Percentiles rank a stretch among this genome's conserved stretches.
These are phyloP conservation scores for Drosophila repleta DNA, from an alignment of 1,140 invertebrate genomes.

Conservation along the genomic window DNA sequence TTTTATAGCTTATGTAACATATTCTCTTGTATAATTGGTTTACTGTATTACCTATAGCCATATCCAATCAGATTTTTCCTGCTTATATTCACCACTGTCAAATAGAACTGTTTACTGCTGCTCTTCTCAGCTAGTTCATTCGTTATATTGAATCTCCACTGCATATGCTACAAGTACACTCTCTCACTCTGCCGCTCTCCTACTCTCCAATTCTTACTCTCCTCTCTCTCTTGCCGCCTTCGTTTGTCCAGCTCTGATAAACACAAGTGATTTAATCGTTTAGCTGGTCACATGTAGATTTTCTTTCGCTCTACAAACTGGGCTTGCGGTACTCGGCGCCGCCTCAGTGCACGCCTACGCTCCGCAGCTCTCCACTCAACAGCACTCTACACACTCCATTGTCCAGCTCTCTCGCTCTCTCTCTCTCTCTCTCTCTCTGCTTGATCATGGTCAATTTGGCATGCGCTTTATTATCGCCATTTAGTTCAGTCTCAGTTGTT, in stretches of 20 bases:
- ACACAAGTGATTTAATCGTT: conserved; percentile 30
- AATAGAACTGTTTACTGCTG: neutral
- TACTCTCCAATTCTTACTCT: neutral
- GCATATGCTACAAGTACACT: neutral
- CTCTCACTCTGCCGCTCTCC: neutral
- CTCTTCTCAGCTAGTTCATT: neutral
- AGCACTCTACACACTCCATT: neutral
- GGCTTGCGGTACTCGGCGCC: conserved; percentile 64
- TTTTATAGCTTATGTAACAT: no score
- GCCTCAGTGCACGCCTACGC: conserved; percentile 55
- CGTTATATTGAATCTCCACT: neutral
- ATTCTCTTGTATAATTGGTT: no score
- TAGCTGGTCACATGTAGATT: conserved; percentile 39
- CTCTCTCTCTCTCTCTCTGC: conserved; percentile 1
- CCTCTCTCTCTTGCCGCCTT: neutral
- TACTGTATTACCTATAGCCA: no score
- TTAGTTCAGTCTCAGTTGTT: conserved; percentile 8
- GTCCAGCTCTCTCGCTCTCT: neutral
- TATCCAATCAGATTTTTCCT: no score
- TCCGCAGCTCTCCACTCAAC: neutral
- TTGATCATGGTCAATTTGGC: conserved; percentile 55
- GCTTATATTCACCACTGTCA: neutral
- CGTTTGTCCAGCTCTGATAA: conserved; percentile 31
- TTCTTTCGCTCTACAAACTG: conserved; percentile 39
- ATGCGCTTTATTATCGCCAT: conserved; percentile 32